These are phyloP conservation scores for Palythoa grandiflora DNA, from an alignment of 92 coral and sea anemone genomes.

Conservation along the genomic window DNA sequence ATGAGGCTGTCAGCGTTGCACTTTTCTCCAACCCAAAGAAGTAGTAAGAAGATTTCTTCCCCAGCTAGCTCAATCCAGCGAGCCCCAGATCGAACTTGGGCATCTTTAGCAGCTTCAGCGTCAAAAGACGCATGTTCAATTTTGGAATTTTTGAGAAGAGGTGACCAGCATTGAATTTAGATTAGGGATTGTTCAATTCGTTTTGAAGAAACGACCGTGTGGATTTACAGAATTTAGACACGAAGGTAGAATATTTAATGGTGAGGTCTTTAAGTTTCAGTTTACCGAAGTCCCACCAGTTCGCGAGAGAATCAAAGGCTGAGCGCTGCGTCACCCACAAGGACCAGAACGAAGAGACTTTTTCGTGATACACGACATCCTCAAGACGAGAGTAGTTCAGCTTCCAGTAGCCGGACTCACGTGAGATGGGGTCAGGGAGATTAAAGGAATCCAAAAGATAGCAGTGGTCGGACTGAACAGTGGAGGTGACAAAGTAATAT, in stretches of 20 bases:
- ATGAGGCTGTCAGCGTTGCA: too few relatives aligned
- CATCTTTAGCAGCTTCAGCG: not conserved
- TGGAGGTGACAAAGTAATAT: constrained; percentile 34
- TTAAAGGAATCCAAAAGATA: constrained; percentile 12
- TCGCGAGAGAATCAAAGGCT: not conserved
- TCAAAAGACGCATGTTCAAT: not conserved
- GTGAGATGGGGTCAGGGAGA: not conserved
- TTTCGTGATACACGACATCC: not conserved
- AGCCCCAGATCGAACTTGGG: not conserved
- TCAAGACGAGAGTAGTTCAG: not conserved
- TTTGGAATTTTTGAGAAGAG: not conserved
- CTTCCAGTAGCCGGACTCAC: not conserved
- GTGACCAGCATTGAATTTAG: not conserved
- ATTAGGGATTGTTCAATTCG: not conserved
- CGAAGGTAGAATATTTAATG: not conserved
- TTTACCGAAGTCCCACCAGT: not conserved
- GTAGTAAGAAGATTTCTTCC: not conserved
- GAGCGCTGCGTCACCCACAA: not conserved
- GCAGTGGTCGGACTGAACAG: constrained; percentile 55
- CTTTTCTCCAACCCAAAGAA: not conserved
- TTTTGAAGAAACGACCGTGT: not conserved
- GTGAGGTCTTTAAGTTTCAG: not conserved
- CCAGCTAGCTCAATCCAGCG: not conserved
- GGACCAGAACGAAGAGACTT: not conserved
- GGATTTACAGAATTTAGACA: not conserved